These are phyloP conservation scores for Coregonus sp. DNA, from an alignment of 2,797 vertebrate species.

Conservation along the genomic window DNA sequence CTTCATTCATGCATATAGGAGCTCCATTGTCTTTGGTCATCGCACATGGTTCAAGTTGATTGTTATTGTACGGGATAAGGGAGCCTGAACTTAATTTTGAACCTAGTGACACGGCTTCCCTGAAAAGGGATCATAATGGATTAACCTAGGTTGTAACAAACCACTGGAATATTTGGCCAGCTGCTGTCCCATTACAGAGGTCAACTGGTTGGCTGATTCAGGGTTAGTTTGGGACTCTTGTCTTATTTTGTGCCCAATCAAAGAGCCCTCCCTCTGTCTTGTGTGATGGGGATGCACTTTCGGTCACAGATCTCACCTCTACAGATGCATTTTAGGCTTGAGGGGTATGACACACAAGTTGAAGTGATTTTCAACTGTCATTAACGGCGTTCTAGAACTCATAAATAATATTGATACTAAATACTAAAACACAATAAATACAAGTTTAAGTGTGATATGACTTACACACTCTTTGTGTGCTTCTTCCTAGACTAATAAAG, in stretches of 20 bases:
- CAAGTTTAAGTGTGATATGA: not conserved
- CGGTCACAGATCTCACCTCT: not conserved
- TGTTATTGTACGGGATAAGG: not conserved
- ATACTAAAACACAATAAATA: not conserved
- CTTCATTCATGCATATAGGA: slow-evolving; percentile 11
- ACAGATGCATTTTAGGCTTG: not conserved
- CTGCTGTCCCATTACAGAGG: not conserved
- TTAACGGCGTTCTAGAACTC: not conserved
- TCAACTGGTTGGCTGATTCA: not conserved
- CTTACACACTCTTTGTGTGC: not conserved
- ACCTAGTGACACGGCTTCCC: not conserved
- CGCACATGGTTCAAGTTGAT: not conserved
- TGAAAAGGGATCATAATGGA: not conserved
- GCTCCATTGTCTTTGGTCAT: slow-evolving; percentile 2
- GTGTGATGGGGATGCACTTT: not conserved
- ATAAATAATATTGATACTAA: not conserved
- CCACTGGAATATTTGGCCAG: not conserved
- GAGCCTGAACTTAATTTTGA: not conserved
- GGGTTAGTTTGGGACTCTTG: too few species aligned
- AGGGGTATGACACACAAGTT: not conserved
- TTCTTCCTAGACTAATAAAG: not conserved
- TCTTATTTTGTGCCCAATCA: not conserved
- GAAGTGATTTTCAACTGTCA: not conserved
- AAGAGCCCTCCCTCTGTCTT: not conserved
- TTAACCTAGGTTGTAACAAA: not conserved